Conservation (phyloP, 2,888 invertebrate species). For the Oscheius sp. region DNA sequence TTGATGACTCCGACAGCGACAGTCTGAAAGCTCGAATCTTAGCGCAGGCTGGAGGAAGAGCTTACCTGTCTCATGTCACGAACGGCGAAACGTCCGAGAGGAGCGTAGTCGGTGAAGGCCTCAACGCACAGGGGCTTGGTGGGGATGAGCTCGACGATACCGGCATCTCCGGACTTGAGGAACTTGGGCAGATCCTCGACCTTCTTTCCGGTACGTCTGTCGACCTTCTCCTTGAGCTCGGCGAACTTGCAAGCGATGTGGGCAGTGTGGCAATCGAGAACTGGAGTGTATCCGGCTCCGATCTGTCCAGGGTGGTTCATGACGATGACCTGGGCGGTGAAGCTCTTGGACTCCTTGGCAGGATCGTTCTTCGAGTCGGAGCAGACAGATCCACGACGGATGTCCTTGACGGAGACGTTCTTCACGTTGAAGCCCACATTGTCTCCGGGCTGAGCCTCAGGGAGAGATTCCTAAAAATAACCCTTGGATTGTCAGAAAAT, state of each 20-base stretch:
- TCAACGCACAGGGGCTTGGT: slow-evolving; percentile 98
- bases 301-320: slow-evolving; percentile 99
- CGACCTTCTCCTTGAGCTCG: slow-evolving; percentile 94
- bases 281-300: slow-evolving; percentile 97
- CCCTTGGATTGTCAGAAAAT: too few relatives aligned
- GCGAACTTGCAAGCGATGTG: slow-evolving; percentile 99
- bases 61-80: slow-evolving; percentile 93
- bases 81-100: slow-evolving; percentile 95
- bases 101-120: slow-evolving; percentile 96
- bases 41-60: too few relatives aligned
- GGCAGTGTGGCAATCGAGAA: slow-evolving; percentile 99
- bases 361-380: slow-evolving; percentile 98
- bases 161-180: slow-evolving; percentile 96
- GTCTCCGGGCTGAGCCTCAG: too few relatives aligned
- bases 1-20: slow-evolving; percentile 81
- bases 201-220: slow-evolving; percentile 92
- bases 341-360: slow-evolving; percentile 91
- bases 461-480: too few relatives aligned
- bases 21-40: slow-evolving; percentile 76
- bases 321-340: slow-evolving; percentile 92
- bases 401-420: slow-evolving; percentile 99
- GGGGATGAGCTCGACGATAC: slow-evolving; percentile 90
- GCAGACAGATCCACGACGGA: slow-evolving; percentile 98
- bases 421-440: slow-evolving; percentile 99
- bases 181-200: slow-evolving; percentile 78